phyloP scores from a whole-genome alignment of 2,888 invertebrate genomes.

The Nemoura dubitans region DNA sequence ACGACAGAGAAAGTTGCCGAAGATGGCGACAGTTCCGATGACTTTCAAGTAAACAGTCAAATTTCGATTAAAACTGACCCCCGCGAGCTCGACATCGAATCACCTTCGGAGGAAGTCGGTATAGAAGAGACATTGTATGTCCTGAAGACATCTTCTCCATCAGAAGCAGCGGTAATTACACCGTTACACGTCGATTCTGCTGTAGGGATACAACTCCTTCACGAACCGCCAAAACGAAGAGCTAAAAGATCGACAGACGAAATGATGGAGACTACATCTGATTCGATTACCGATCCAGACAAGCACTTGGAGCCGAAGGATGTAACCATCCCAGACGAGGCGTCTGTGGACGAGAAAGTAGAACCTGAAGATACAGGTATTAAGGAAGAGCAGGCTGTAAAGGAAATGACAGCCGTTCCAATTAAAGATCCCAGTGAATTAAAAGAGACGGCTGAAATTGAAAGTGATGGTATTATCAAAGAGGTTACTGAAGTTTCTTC shows the following conservation, averaged over 20 bases:
- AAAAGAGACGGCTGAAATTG: background rate
- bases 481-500: background rate
- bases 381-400: background rate
- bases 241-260: slow-evolving; percentile 8
- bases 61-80: background rate
- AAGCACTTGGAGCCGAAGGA: background rate
- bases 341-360: slow-evolving; percentile 42
- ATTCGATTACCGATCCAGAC: background rate
- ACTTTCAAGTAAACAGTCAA: background rate
- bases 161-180: background rate
- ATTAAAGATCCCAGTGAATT: background rate
- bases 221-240: slow-evolving; percentile 29
- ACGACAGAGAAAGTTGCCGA: background rate
- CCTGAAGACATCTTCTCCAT: background rate
- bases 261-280: background rate
- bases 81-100: background rate
- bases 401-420: too few species aligned
- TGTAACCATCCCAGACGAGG: background rate
- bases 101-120: slow-evolving; percentile 22
- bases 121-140: slow-evolving; percentile 32
- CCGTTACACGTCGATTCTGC: background rate
- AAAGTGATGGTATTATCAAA: slow-evolving; percentile 31
- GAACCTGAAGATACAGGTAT: slow-evolving; percentile 27
- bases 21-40: background rate
- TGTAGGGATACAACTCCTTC: background rate